Percentiles rank a stretch among this genome's conserved stretches.
These are phyloP conservation scores for Choloepus hoffmanni DNA, from an alignment of 2,113 vertebrate genomes.

Conservation along the genomic window DNA sequence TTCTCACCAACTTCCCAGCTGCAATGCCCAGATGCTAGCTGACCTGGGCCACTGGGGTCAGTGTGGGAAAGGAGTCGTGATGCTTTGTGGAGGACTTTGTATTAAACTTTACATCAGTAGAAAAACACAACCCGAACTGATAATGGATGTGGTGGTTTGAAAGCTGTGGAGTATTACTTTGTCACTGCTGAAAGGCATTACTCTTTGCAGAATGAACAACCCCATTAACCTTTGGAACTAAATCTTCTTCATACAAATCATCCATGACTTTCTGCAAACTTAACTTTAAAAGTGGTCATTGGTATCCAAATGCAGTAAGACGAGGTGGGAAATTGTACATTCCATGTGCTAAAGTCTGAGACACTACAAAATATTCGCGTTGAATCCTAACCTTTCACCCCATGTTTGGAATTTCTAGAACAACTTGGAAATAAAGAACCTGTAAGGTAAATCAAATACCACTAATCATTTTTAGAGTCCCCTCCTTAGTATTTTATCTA, in stretches of 20 bases:
- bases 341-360: neutral
- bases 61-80: neutral
- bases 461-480: neutral
- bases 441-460: neutral
- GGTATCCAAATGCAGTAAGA: neutral
- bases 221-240: constrained; percentile 39
- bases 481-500: neutral
- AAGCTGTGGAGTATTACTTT: neutral
- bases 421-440: neutral
- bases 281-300: neutral
- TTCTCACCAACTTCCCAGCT: neutral
- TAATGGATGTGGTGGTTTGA: neutral
- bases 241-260: constrained; percentile 40
- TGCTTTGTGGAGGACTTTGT: neutral
- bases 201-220: neutral
- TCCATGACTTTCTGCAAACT: neutral
- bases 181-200: neutral
- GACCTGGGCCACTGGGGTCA: neutral
- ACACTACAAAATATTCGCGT: neutral
- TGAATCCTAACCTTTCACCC: neutral
- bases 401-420: neutral
- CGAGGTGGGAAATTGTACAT: neutral
- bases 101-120: neutral
- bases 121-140: neutral
- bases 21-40: neutral